Evolutionary conservation across 2,888 invertebrate genomes (phyloP).

Genomic region (Coenonympha arcania): DNA sequence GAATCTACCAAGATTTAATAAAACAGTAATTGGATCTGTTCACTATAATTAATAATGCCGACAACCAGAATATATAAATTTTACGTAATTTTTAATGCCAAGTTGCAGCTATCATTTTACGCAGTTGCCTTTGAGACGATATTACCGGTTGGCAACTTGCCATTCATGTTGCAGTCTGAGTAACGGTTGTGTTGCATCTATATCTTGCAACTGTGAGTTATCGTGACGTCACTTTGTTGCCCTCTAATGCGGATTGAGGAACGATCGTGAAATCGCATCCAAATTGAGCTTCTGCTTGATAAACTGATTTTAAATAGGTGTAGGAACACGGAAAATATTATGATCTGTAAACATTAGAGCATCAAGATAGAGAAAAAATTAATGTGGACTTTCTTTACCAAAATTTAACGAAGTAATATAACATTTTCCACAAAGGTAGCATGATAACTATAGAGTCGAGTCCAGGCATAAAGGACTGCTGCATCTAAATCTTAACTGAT

Average conservation of each 20-base stretch:
- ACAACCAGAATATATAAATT: conserved; percentile 3
- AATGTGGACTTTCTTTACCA: too few species aligned
- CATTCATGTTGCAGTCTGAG: conserved; percentile 27
- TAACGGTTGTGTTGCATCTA: conserved; percentile 26
- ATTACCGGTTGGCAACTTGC: conserved; percentile 28
- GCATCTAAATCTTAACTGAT: too few species aligned
- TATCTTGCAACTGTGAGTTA: conserved; percentile 22
- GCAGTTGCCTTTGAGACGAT: conserved; percentile 28
- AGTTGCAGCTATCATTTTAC: conserved; percentile 27
- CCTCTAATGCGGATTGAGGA: not conserved
- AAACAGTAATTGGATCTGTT: conserved; percentile 1
- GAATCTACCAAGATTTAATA: not conserved
- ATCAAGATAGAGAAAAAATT: too few species aligned
- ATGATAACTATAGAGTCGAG: too few species aligned
- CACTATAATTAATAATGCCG: not conserved
- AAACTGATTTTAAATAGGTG: too few species aligned
- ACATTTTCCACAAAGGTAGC: too few species aligned
- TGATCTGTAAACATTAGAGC: not conserved
- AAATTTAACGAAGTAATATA: too few species aligned
- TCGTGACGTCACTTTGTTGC: not conserved
- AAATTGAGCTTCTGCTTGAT: not conserved
- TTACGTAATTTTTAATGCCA: conserved; percentile 23
- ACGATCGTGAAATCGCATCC: not conserved
- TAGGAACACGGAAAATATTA: too few species aligned
- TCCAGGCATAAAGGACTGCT: too few species aligned